Evolutionary conservation across 2,797 vertebrate genomes (phyloP).

Genomic region (Chaetophractus vellerosus): DNA sequence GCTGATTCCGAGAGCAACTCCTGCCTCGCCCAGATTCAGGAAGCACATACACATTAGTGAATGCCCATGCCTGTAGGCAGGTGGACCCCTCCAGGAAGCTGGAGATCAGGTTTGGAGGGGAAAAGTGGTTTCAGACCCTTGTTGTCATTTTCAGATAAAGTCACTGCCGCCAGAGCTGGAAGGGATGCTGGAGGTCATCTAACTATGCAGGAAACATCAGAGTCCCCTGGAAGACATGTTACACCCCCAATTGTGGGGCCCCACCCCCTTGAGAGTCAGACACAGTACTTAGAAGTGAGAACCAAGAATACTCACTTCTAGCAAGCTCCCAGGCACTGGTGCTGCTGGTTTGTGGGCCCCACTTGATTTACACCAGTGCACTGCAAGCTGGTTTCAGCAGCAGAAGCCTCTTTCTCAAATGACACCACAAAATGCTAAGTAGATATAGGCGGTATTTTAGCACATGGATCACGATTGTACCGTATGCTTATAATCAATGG

Average conservation of each 20-base stretch:
- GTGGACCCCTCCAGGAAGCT: background rate
- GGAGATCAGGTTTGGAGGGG: background rate
- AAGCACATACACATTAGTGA: background rate
- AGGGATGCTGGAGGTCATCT: background rate
- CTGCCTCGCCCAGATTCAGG: background rate
- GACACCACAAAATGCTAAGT: background rate
- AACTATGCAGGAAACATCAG: background rate
- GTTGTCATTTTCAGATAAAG: constrained; percentile 18
- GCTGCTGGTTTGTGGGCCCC: too few relatives aligned
- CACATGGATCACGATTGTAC: background rate
- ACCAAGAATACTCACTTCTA: background rate
- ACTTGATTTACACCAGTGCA: background rate
- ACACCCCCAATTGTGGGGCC: background rate
- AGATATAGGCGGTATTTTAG: background rate
- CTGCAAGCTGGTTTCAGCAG: background rate
- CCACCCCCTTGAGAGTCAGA: background rate
- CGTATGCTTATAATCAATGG: background rate
- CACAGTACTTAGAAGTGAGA: background rate
- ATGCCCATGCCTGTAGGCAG: background rate
- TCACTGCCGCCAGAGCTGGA: background rate
- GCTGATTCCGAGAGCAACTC: constrained; percentile 21
- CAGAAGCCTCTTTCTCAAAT: constrained; percentile 2
- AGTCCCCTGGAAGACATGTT: background rate
- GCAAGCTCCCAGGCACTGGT: background rate
- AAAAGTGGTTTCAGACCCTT: constrained; percentile 49